These are phyloP conservation scores for Dipodomys spectabilis DNA, from an alignment of 2,113 vertebrate genomes.

Conservation along the genomic window DNA sequence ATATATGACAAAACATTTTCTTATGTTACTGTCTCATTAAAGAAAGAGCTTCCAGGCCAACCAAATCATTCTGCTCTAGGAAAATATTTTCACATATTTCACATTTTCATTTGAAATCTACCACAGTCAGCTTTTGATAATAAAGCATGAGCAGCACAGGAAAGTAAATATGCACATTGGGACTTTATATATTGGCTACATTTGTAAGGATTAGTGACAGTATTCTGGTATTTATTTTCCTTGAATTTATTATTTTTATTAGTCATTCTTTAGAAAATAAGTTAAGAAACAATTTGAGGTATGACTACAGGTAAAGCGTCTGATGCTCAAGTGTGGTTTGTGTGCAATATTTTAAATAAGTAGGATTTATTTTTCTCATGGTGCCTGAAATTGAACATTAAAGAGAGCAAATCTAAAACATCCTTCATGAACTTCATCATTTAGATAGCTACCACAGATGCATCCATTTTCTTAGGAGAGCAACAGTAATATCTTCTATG, in stretches of 20 bases:
- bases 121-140: constrained; percentile 47
- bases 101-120: constrained; percentile 63
- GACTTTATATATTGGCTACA: background rate
- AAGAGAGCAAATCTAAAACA: constrained; percentile 8
- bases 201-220: background rate
- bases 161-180: background rate
- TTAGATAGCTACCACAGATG: background rate
- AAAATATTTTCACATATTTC: constrained; percentile 66
- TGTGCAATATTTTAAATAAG: background rate
- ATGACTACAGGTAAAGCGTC: background rate
- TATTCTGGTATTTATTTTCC: constrained; percentile 30
- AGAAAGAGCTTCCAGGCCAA: constrained; percentile 60
- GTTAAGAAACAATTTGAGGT: constrained; percentile 17
- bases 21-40: constrained; percentile 70
- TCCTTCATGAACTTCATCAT: background rate
- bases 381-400: background rate
- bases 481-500: background rate
- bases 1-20: constrained; percentile 68
- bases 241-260: constrained; percentile 46
- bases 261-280: constrained; percentile 55
- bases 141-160: background rate
- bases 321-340: background rate
- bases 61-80: constrained; percentile 46
- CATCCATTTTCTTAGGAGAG: background rate
- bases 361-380: background rate